Percentiles rank a stretch among this genome's conserved stretches.
Evolutionary conservation across 2,113 vertebrate species (phyloP).

Genomic region (Dasyurus viverrinus): DNA sequence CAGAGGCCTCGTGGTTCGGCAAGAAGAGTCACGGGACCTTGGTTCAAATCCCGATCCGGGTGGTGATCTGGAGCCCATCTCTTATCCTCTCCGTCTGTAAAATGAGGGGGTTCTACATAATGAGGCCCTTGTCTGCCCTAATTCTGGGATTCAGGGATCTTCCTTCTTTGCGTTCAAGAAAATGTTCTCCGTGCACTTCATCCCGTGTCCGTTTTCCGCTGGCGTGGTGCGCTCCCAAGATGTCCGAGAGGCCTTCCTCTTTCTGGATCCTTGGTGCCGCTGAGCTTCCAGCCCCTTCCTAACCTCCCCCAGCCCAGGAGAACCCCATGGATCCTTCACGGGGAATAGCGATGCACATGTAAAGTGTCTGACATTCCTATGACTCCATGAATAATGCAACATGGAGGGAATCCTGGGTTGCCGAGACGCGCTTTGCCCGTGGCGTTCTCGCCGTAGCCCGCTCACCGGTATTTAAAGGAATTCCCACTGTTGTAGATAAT

Average conservation of each 20-base stretch:
- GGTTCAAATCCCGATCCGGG: neutral
- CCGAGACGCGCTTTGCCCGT: neutral
- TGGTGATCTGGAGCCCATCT: neutral
- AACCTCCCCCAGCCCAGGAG: neutral
- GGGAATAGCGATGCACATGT: neutral
- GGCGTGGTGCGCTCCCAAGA: neutral
- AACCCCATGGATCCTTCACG: neutral
- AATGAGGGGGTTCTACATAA: neutral
- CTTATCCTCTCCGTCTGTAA: neutral
- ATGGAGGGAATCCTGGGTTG: accelerated
- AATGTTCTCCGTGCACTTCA: neutral
- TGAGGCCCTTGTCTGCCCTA: neutral
- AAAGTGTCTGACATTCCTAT: accelerated
- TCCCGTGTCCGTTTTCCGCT: neutral
- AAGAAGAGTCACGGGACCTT: neutral
- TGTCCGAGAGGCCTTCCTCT: neutral
- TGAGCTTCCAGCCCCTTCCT: neutral
- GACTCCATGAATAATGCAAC: neutral
- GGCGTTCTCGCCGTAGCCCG: conserved; percentile 3
- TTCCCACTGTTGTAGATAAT: conserved; percentile 57
- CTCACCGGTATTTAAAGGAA: conserved; percentile 62
- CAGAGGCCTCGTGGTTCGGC: neutral
- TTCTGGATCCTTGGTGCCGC: neutral
- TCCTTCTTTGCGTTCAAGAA: neutral
- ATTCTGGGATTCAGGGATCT: neutral